Evolutionary conservation across 2,797 vertebrate species (phyloP).

Genomic region (Eutrigla gurnardus): DNA sequence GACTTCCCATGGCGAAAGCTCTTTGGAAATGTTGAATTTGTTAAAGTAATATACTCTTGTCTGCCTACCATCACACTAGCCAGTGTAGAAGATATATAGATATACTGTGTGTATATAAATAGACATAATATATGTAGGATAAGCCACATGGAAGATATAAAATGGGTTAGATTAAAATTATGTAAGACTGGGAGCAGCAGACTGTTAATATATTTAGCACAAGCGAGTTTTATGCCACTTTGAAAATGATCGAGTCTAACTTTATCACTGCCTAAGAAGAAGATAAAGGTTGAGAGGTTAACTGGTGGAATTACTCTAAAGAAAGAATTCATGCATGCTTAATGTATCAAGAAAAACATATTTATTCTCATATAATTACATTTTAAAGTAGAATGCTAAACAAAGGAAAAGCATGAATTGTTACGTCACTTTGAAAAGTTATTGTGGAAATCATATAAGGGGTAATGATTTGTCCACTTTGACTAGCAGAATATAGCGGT

Average conservation of each 20-base stretch:
- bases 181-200: background rate
- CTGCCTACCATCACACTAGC: conserved; percentile 28
- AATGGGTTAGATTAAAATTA: background rate
- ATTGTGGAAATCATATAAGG: background rate
- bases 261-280: background rate
- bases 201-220: background rate
- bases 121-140: background rate
- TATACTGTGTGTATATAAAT: background rate
- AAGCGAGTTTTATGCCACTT: background rate
- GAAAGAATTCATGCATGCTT: background rate
- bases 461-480: background rate
- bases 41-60: conserved; percentile 42
- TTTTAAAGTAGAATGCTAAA: background rate
- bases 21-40: conserved; percentile 59
- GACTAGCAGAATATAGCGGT: background rate
- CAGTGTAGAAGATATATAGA: conserved; percentile 17
- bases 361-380: background rate
- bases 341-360: background rate
- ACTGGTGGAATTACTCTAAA: background rate
- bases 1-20: conserved; percentile 57
- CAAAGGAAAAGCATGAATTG: background rate
- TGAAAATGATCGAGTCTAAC: background rate
- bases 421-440: background rate
- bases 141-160: background rate
- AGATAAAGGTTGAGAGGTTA: background rate